Percentiles rank a stretch among this genome's conserved stretches.
Evolutionary conservation across 2,888 invertebrate species (phyloP).

Genomic region (Lithophane semibrunnea): DNA sequence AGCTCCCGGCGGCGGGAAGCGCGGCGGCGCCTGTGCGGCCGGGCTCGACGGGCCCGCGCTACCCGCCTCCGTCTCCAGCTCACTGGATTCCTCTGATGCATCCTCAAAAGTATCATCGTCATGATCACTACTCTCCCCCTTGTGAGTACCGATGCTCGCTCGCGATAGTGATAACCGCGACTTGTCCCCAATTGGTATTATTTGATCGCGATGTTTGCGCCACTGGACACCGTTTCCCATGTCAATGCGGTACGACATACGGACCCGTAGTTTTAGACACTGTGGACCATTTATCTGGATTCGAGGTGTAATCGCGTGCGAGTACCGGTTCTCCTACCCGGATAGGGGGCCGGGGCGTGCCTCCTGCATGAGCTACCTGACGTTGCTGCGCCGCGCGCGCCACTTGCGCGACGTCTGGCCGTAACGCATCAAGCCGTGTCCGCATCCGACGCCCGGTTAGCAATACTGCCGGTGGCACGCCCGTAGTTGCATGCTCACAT

Average conservation of each 20-base stretch:
- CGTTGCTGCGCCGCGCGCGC: too few relatives aligned
- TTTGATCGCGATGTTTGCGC: not conserved
- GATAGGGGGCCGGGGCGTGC: not conserved
- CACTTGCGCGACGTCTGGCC: too few relatives aligned
- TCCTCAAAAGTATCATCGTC: not conserved
- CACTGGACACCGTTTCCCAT: constrained; percentile 8
- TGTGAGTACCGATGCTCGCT: not conserved
- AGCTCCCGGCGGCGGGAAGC: too few relatives aligned
- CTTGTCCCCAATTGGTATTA: not conserved
- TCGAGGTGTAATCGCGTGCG: too few relatives aligned
- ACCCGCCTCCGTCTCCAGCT: not conserved
- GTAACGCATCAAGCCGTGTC: too few relatives aligned
- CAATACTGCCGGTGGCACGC: not conserved
- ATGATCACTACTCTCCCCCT: not conserved
- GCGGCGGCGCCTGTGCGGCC: not conserved
- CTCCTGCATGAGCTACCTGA: not conserved
- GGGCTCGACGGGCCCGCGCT: not conserved
- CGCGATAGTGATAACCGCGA: not conserved
- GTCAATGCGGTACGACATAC: constrained; percentile 4
- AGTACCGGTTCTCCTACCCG: not conserved
- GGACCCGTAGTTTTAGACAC: not conserved
- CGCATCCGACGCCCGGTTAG: too few relatives aligned
- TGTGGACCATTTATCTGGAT: not conserved
- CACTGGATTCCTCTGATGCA: not conserved
- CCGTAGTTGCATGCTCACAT: not conserved